Percentiles rank a stretch among this genome's conserved stretches.
Evolutionary conservation across 2,888 invertebrate genomes (phyloP).

Genomic region (Folsomia candida): DNA sequence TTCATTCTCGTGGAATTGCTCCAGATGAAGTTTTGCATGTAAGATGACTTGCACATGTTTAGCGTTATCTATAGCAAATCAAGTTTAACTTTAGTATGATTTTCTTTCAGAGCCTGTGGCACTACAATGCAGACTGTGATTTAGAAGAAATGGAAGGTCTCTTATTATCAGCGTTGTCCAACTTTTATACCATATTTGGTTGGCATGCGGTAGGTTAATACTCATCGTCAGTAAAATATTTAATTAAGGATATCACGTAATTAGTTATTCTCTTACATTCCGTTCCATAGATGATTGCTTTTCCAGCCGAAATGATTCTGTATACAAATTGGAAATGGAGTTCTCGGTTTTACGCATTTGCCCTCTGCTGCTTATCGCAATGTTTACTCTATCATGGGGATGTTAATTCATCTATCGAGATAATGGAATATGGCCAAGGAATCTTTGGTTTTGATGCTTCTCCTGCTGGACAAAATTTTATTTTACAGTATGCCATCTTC

Average conservation of each 20-base stretch:
- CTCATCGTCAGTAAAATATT: not conserved
- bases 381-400: conserved; percentile 34
- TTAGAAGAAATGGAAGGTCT: conserved; percentile 40
- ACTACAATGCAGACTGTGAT: conserved; percentile 39
- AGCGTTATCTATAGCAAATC: not conserved
- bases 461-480: conserved; percentile 40
- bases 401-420: conserved; percentile 18
- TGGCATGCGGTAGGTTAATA: conserved; percentile 41
- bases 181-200: conserved; percentile 40
- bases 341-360: conserved; percentile 32
- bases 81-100: not conserved
- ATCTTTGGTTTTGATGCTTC: conserved; percentile 37
- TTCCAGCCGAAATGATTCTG: conserved; percentile 39
- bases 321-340: conserved; percentile 39
- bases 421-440: conserved; percentile 40
- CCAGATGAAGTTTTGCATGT: conserved; percentile 39
- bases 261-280: not conserved
- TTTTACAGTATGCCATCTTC: conserved; percentile 31
- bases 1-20: conserved; percentile 34
- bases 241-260: not conserved
- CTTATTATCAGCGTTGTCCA: conserved; percentile 30
- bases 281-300: conserved; percentile 31
- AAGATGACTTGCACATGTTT: conserved; percentile 14
- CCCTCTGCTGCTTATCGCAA: conserved; percentile 35
- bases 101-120: conserved; percentile 29